Evolutionary conservation across 2,113 vertebrate species (phyloP).

Genomic region (Paralichthys olivaceus): DNA sequence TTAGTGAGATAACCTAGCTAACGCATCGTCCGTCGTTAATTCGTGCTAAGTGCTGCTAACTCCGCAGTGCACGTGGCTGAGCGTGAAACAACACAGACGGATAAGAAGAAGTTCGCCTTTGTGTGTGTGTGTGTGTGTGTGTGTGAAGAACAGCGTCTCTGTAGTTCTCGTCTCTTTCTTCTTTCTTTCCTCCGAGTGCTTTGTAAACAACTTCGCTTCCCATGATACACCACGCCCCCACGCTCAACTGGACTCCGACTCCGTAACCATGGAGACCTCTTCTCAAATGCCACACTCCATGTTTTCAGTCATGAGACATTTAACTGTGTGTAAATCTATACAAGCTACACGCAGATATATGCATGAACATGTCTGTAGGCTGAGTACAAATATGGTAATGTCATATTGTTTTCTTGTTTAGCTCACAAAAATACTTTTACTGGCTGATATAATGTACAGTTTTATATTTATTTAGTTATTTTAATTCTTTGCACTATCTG

Average conservation of each 20-base stretch:
- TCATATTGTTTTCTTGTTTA: too few species aligned
- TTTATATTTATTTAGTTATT: too few species aligned
- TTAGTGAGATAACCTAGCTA: conserved; percentile 12
- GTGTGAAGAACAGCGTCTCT: background rate
- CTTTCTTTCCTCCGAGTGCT: conserved; percentile 2
- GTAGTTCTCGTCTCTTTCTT: background rate
- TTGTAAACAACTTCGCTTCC: conserved; percentile 44
- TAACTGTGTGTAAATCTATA: background rate
- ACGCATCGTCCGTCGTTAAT: too few species aligned
- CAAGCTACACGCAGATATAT: too few species aligned
- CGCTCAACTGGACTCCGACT: conserved; percentile 20
- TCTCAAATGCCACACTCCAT: background rate
- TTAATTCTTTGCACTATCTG: too few species aligned
- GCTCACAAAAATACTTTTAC: too few species aligned
- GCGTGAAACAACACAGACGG: accelerated
- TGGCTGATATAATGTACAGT: too few species aligned
- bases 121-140: background rate
- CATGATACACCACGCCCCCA: conserved; percentile 64
- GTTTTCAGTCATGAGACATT: background rate
- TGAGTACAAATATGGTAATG: too few species aligned
- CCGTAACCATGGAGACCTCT: conserved; percentile 55
- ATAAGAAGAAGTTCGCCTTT: background rate
- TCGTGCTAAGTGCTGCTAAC: background rate
- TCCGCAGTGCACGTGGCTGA: background rate
- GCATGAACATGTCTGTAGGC: too few species aligned